Conservation (phyloP, 2,888 invertebrate species). For the Mesoligia furuncula region DNA sequence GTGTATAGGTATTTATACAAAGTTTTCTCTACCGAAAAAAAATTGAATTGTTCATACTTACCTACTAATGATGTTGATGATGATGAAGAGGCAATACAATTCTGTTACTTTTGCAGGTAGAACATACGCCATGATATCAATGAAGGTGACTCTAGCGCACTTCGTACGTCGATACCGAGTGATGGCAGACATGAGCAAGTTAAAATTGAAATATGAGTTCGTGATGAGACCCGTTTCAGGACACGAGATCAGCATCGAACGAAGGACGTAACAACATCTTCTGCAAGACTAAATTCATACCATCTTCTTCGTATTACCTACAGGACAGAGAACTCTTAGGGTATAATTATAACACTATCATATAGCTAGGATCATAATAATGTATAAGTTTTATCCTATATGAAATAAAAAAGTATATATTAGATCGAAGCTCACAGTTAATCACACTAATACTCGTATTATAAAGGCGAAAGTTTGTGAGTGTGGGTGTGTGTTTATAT, state of each 20-base stretch:
- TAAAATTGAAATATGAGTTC: constrained; percentile 65
- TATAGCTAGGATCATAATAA: no score
- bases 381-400: no score
- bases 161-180: constrained; percentile 67
- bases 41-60: not conserved
- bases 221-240: constrained; percentile 69
- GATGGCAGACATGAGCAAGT: constrained; percentile 63
- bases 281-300: not conserved
- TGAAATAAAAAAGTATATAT: no score
- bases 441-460: no score
- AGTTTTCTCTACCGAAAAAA: not conserved
- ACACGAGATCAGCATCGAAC: constrained; percentile 50
- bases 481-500: no score
- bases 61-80: no score
- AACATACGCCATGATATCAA: constrained; percentile 67
- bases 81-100: not conserved
- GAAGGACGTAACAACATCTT: not conserved
- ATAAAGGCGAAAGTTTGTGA: no score
- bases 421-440: no score
- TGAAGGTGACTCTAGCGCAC: constrained; percentile 70
- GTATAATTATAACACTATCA: no score
- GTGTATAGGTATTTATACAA: constrained; percentile 39
- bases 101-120: constrained; percentile 64
- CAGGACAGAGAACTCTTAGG: no score
- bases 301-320: not conserved